These are phyloP conservation scores for Eulithis prunata DNA, from an alignment of 2,888 invertebrate genomes.

Conservation along the genomic window DNA sequence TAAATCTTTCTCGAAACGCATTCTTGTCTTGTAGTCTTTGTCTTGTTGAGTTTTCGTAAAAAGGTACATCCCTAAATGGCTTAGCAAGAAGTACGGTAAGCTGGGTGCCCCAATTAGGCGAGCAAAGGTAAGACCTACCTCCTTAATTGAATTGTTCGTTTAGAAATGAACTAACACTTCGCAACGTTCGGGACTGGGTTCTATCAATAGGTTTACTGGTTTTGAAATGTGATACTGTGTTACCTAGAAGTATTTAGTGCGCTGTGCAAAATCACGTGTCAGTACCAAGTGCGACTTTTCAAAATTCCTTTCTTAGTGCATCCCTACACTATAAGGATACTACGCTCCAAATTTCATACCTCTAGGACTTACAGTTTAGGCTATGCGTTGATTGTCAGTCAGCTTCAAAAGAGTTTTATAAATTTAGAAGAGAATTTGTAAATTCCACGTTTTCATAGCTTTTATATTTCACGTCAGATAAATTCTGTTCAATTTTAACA, in stretches of 20 bases:
- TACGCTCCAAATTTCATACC: too few relatives aligned
- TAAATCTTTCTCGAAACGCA: not conserved
- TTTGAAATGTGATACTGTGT: slow-evolving; percentile 28
- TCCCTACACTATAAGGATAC: too few relatives aligned
- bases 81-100: slow-evolving; percentile 40
- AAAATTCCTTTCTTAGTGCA: too few relatives aligned
- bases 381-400: too few relatives aligned
- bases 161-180: slow-evolving; percentile 32
- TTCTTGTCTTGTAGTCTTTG: not conserved
- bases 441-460: too few relatives aligned
- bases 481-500: too few relatives aligned
- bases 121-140: slow-evolving; percentile 37
- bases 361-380: too few relatives aligned
- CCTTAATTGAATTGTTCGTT: slow-evolving; percentile 43
- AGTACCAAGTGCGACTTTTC: too few relatives aligned
- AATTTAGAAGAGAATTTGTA: too few relatives aligned
- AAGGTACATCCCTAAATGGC: slow-evolving; percentile 24
- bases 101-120: slow-evolving; percentile 40
- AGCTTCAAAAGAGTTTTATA: too few relatives aligned
- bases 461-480: too few relatives aligned
- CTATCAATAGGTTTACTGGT: slow-evolving; percentile 20
- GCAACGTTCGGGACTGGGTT: slow-evolving; percentile 2
- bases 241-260: not conserved
- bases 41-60: not conserved
- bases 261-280: too few relatives aligned